Evolutionary conservation across 2,797 vertebrate genomes (phyloP), one percentile per base, ranked within the genome.

Genomic region (Linurgus olivaceus): DNA sequence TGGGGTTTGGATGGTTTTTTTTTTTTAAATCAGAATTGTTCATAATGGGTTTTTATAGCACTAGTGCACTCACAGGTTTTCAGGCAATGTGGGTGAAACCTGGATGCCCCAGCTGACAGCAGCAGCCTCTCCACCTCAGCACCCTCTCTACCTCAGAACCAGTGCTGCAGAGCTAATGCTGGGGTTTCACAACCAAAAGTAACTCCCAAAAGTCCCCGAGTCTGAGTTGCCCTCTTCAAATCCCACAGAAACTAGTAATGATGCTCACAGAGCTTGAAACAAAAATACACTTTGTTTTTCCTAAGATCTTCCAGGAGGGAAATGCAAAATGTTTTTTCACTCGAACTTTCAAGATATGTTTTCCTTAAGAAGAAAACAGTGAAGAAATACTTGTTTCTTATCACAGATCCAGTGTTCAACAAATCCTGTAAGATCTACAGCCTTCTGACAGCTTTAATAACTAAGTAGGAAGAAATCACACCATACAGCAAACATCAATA

Each of bases 81-180:
- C 70, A 86, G 44, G 25, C 31, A 91, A 25, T 1, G 18, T 26
- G 23, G 40, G 9, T 0, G 1, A 74, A 73, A 48, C 29, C 45
- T 44, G 48, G 10, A 40, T 62, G 44, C 71, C 21, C 24, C n/a
- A 51, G 24, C 16, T n/a, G 21, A 47, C 6, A 19, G 17, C 29
- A 73, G 44, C 59, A 82, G 14, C 37, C 28, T 71, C 35, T 55
- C 18, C 48, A 67, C 25, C 45, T 17, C 0, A 0, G 35, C 12
- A 28, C 33, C 38, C 2, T 0, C 2, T 28, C 29, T 72, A 11
- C 63, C 33, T 40, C 4, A 3, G 17, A 57, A 10, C 7, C 0
- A 0, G 6, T 28, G 63, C 58, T 68, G 25, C 10, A 1, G 57
- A 23, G 33, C 8, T 37, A 24, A 1, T 35, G 7, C 11, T 52